These are phyloP conservation scores for Balanococcus diminutus DNA, from an alignment of 2,888 invertebrate species.

Conservation along the genomic window DNA sequence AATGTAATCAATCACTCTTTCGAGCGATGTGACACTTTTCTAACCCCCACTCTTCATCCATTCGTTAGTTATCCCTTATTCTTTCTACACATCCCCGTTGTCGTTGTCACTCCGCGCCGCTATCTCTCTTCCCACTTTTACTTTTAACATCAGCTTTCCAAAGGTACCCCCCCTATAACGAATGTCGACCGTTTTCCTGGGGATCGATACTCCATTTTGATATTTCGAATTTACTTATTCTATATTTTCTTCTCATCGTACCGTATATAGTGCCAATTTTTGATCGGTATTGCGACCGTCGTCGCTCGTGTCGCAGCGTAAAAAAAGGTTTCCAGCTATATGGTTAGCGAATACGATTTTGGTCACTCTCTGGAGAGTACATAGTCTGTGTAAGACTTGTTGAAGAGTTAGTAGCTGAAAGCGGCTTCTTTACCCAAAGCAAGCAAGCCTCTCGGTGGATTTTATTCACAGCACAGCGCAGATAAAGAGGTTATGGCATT, in stretches of 20 bases:
- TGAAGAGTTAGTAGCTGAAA: conserved; percentile 36
- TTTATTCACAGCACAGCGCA: background rate
- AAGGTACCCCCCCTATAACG: background rate
- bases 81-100: conserved; percentile 55
- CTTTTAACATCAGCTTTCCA: conserved; percentile 50
- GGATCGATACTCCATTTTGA: conserved; percentile 55
- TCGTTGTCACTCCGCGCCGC: conserved; percentile 51
- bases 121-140: conserved; percentile 54
- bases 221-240: conserved; percentile 52
- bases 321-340: background rate
- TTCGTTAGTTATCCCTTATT: conserved; percentile 53
- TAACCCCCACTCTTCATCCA: conserved; percentile 29
- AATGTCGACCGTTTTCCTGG: conserved; percentile 39
- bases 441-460: background rate
- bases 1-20: conserved; percentile 55
- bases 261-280: background rate
- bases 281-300: background rate
- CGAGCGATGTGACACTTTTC: conserved; percentile 55
- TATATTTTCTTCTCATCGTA: background rate
- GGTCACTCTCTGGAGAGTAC: background rate
- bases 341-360: background rate
- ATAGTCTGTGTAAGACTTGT: background rate
- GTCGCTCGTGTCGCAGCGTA: background rate
- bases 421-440: background rate
- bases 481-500: background rate